Base-by-base conservation (phyloP, 2,888 invertebrate genomes). In the Drosophila nigritarsus region DNA sequence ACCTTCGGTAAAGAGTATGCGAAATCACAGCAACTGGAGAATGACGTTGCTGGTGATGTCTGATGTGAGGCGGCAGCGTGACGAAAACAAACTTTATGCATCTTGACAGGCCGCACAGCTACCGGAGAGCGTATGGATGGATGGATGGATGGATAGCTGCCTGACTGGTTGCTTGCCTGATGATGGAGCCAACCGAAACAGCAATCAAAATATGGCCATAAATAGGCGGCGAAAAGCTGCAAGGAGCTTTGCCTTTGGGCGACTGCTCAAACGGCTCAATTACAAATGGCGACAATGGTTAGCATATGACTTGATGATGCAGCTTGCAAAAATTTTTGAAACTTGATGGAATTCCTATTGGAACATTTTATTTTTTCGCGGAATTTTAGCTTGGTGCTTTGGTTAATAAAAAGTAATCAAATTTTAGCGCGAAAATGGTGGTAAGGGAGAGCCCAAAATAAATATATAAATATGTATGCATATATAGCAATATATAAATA, bases 191-290 rank as follows among this genome's bases (percentile, higher is more conserved):
- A 60, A 56, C 68, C 71, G 60, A 45, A 75, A 62, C 67, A 76
- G 89, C 73, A 87, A 85, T 89, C 87, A 87, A 87, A 86, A 83
- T 85, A 72, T 80, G 81, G 73, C 72, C 84, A 84, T 88, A 83
- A 84, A 88, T 81, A 84, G 86, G 69, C 78, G 71, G 54, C 75
- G 67, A 62, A 80, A 80, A 65, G 40, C 56, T 53, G 62, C 24
- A 55, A 29, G 45, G 15, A 30, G 30, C 50, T 60, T 38, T 38
- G 34, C 53, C 56, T 34, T 53, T 60, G n/a, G 9, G 38, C 50
- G 20, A 24, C 20, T 50, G 58, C 58, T 61, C 48, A 78, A 77
- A 88, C 83, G 70, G 65, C 89, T 88, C 83, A 84, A 88, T 84
- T 86, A 80, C 81, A 83, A 70, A 86, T 67, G 88, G 73, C 83